Conservation (phyloP, 2,113 vertebrate species). For the Hypocryptadius cinnamomeus region DNA sequence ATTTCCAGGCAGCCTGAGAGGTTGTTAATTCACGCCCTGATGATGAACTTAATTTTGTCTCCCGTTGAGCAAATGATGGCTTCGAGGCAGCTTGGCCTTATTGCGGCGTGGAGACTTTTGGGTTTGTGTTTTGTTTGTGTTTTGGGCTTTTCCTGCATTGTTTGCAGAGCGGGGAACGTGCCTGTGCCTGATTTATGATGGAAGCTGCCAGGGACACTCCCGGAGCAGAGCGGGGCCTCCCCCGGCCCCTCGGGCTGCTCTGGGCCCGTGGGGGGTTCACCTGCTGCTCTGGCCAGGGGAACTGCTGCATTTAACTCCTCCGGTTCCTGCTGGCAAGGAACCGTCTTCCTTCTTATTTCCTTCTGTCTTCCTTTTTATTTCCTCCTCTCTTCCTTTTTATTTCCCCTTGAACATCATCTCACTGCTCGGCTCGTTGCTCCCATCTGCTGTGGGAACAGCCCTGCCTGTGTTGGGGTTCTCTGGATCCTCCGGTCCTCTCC, state of each 20-base stretch:
- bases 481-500: neutral
- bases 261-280: neutral
- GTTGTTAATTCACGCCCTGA: constrained; percentile 53
- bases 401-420: neutral
- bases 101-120: neutral
- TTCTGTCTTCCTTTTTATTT: neutral
- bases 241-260: neutral
- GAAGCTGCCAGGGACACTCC: neutral
- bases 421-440: accelerated
- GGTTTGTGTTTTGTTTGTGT: neutral
- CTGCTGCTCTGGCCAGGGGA: neutral
- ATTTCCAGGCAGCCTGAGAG: constrained; percentile 44
- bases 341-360: neutral
- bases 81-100: constrained; percentile 26
- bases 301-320: neutral
- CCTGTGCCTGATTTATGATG: neutral
- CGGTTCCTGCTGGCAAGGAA: neutral
- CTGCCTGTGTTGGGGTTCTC: accelerated
- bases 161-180: neutral
- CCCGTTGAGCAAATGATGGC: constrained; percentile 35
- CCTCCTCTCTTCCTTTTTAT: neutral
- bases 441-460: neutral
- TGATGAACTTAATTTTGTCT: constrained; percentile 58
- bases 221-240: neutral
- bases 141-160: neutral